Base-by-base conservation (phyloP, 2,113 vertebrate species). In the Oreochromis tanganicae region DNA sequence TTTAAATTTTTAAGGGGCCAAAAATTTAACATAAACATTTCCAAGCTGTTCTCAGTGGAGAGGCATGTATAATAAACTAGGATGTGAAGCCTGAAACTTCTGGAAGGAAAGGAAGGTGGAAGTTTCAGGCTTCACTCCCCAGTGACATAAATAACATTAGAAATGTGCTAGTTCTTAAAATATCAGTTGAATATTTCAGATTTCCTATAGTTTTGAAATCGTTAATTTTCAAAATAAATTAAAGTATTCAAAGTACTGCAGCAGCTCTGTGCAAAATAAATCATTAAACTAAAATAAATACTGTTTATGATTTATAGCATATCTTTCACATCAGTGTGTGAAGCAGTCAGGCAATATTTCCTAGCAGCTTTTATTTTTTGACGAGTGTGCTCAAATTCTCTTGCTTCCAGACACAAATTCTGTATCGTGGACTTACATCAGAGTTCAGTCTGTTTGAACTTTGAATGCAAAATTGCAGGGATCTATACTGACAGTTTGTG, bases 31-130 rank as follows among this genome's bases (percentile, higher is more conserved):
- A 80, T 36, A 80, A 90, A 82, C 88, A 78, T 6, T 82, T 85
- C 82, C 41, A 46, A 63, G 90, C 52, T 41, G n/a, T 7, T 90
- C 88, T 91, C 86, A 5, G 80, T 6, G 84, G 83, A 93, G 46
- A 32, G 50, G 43, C 32, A 27, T 57, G 75, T 80, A 75, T 82
- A 84, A 90, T 68, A 75, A 56, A 87, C 3, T 14, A 68, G 21
- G 4, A 12, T 57, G 7, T 80, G 85, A 86, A 9, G 83, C 85
- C 80, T 10, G 54, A 29, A 87, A 89, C 86, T 71, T 13, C 55
- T 84, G 79, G 17, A 82, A 63, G 63, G 43, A 85, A 81, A 91
- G 52, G 17, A 85, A 87, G 19, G 9, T 14, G 75, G n/a, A 83
- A 83, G 48, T 83, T 88, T 88, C 8, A 54, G 59, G 16, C 16